phyloP scores from a whole-genome alignment of 2,797 vertebrate species.

The Bradypodion pumilum region DNA sequence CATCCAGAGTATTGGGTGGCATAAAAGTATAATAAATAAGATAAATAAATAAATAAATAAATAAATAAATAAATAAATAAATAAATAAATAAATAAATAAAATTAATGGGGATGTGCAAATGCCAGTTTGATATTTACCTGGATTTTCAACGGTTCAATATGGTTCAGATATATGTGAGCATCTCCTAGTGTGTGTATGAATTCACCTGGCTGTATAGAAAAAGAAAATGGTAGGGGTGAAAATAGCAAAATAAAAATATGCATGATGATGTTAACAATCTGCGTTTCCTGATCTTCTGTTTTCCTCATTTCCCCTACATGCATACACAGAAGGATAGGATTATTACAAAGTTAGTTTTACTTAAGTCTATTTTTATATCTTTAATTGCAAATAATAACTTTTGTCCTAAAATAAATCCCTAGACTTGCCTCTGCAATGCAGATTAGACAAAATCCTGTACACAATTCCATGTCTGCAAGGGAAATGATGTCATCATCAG shows the following conservation, averaged over 20 bases:
- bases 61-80: too few species aligned
- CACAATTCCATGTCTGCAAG: too few species aligned
- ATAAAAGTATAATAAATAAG: too few species aligned
- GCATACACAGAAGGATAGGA: background rate
- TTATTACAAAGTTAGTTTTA: background rate
- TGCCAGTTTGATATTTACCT: slow-evolving; percentile 76
- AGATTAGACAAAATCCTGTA: too few species aligned
- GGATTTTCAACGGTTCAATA: slow-evolving; percentile 87
- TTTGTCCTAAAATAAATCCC: background rate
- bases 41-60: too few species aligned
- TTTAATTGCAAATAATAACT: background rate
- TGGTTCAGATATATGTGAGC: slow-evolving; percentile 95
- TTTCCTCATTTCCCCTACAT: background rate
- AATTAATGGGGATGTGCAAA: background rate
- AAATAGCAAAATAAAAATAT: background rate
- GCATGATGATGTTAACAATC: background rate
- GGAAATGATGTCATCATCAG: too few species aligned
- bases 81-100: too few species aligned
- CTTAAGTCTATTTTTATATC: background rate
- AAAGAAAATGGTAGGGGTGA: slow-evolving; percentile 30
- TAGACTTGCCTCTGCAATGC: background rate
- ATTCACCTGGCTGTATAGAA: slow-evolving; percentile 86
- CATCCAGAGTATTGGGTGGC: too few species aligned
- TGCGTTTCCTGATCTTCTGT: background rate
- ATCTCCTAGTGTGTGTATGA: slow-evolving; percentile 94